Conservation (phyloP, 1,140 invertebrate species). For the Geopemphigus sp. region DNA sequence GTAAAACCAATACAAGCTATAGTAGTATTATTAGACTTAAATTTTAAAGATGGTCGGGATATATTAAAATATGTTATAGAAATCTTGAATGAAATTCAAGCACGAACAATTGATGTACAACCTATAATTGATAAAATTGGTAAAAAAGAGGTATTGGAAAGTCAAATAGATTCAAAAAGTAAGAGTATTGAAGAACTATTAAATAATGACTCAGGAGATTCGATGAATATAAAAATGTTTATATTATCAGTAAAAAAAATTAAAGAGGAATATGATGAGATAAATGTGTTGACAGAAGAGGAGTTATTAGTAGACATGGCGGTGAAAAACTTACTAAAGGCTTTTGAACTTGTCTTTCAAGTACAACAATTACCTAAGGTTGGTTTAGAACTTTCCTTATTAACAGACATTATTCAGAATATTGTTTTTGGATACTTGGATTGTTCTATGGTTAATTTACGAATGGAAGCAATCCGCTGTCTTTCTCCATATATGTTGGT, state of each 20-base stretch:
- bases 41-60: conserved; percentile 2
- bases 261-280: background rate
- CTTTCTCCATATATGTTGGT: conserved; percentile 10
- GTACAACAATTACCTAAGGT: conserved; percentile 28
- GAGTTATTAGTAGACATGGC: background rate
- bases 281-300: conserved; percentile 7
- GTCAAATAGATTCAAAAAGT: background rate
- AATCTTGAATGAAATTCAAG: conserved; percentile 39
- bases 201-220: background rate
- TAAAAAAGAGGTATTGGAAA: background rate
- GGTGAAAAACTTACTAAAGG: background rate
- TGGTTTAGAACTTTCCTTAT: conserved; percentile 1
- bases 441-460: background rate
- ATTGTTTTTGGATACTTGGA: conserved; percentile 17
- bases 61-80: conserved; percentile 21
- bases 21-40: conserved; percentile 4
- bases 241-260: background rate
- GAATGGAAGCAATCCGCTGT: conserved; percentile 28
- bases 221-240: background rate
- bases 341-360: conserved; percentile 17
- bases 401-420: conserved; percentile 40
- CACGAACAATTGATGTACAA: background rate
- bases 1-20: conserved; percentile 14
- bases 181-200: background rate
- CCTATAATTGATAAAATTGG: conserved; percentile 17